Evolutionary conservation across 92 coral and sea anemone species (phyloP), one percentile per base, ranked within the genome.

Genomic region (Umimayanthus kanabou): DNA sequence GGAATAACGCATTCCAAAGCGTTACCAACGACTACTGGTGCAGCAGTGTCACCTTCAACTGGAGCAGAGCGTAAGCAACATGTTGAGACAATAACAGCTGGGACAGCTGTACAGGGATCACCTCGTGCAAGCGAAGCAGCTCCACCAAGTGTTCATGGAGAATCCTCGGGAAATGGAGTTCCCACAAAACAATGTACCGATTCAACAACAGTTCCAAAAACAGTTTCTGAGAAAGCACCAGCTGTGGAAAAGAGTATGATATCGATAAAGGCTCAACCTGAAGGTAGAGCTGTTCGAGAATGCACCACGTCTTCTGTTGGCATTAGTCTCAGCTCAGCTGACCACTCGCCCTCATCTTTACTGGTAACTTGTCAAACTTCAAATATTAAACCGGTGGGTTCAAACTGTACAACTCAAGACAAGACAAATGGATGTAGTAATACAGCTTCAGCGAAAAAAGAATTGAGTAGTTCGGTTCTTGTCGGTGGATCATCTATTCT

Each of bases 121-220:
- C 28, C 76, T 16, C 76, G 39, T 16, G 20, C 39, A 71, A 16
- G 10, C 9, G 39, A 33, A 11, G n/a, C 40, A 26, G 18, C 15
- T 9, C 39, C 53, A 6, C 45, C 9, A 22, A 75, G 16, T 4
- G 4, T 22, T 70, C 79, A 39, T 15, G 25, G 4, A 30, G 22
- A 37, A 73, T 73, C 47, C 2, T 14, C 42, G 1, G 14, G 30
- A 33, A n/a, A 13, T 40, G 15, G 20, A 76, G 53, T 39, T 39
- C 25, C 80, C 0, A 39, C 49, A 13, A 47, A 74, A 6, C 78
- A 74, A 37, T 30, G 29, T 11, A 76, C 80, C 26, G 2, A 16
- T 57, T 29, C 39, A 71, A 71, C 76, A 71, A 71, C 84, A 79
- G 20, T 29, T 80, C 4, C 71, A 80, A 72, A 16, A 57, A 49